Conservation (phyloP, 2,113 vertebrate genomes). For the Anoplopoma fimbria region DNA sequence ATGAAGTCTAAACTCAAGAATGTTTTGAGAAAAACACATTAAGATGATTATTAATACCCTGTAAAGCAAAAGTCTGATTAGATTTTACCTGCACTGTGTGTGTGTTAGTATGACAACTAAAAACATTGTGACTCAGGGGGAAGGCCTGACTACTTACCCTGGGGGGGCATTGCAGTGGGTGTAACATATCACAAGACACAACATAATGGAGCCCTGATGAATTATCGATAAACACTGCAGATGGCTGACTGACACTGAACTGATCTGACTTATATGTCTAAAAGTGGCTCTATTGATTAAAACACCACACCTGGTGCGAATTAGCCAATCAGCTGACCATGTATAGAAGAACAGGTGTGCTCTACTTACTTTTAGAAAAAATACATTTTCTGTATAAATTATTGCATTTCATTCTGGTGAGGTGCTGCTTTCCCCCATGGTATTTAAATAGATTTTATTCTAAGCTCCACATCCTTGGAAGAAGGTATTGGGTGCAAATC, state of each 20-base stretch:
- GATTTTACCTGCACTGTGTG: not conserved
- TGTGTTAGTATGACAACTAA: not conserved
- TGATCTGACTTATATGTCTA: not conserved
- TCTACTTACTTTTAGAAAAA: not conserved
- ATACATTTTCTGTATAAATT: not conserved
- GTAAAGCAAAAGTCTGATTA: not conserved
- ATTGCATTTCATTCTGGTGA: not conserved
- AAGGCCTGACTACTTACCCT: not conserved
- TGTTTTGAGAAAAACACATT: not conserved
- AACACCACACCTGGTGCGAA: not conserved
- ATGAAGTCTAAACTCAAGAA: not conserved
- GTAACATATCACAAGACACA: conserved; percentile 16
- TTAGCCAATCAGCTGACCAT: not conserved
- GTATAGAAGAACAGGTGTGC: not conserved
- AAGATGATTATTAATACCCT: not conserved
- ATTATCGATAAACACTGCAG: not conserved
- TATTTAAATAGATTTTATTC: not conserved
- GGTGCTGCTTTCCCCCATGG: not conserved
- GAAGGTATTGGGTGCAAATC: not conserved
- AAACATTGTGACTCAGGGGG: not conserved
- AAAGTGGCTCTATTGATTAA: not conserved
- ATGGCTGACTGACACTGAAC: not conserved
- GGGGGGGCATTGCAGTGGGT: not conserved
- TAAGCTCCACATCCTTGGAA: not conserved
- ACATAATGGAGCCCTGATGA: not conserved